Base-by-base conservation (phyloP, 1,140 invertebrate genomes). In the Euura lappo region DNA sequence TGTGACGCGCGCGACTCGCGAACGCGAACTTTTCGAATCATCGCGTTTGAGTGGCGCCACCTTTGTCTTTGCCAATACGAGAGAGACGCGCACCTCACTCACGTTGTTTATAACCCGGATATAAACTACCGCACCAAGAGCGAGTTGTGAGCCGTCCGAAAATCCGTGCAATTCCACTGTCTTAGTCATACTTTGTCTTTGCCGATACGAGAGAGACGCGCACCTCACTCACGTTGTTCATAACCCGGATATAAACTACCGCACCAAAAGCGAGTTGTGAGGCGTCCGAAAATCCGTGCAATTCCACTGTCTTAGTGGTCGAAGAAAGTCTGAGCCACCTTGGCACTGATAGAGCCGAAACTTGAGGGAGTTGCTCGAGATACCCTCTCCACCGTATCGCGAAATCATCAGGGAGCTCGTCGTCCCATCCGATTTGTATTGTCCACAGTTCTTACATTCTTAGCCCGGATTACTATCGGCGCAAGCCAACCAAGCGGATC, bases 381-480 rank as follows among this genome's bases (percentile, higher is more conserved):
- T 1, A 28, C 28, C 28, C 28, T 5, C n/a, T 28, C 83, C 81
- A 84, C 28, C 28, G 13, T 4, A 47, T 71, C 43, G 75, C 45
- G 6, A 79, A 46, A 3, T 77, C 69, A 45, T 45, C 11, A 4
- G 78, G 71, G n/a, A 81, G 3, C 10, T 64, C 44, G 69, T 79
- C 70, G 65, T 87, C 85, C 83, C 85, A 87, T 11, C 75, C 78
- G 6, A 80, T 64, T 46, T 77, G 71, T 28, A 45, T 2, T 66
- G 75, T 70, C 81, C 84, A 83, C 0, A 86, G 6, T 44, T 75
- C 70, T 72, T 86, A 83, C 42, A 87, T 76, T 71, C 75, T 86
- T 86, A 0, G 77, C 78, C 4, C 42, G 64, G 6, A 86, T 72
- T 8, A 79, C 79, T 0, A 83, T 72, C 11, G 87, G 85, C 2